A percentile compares a stretch with the other conserved stretches of the same genome.
Evolutionary conservation across 1,140 invertebrate species (phyloP).

Genomic region (Camponotus vicinus): DNA sequence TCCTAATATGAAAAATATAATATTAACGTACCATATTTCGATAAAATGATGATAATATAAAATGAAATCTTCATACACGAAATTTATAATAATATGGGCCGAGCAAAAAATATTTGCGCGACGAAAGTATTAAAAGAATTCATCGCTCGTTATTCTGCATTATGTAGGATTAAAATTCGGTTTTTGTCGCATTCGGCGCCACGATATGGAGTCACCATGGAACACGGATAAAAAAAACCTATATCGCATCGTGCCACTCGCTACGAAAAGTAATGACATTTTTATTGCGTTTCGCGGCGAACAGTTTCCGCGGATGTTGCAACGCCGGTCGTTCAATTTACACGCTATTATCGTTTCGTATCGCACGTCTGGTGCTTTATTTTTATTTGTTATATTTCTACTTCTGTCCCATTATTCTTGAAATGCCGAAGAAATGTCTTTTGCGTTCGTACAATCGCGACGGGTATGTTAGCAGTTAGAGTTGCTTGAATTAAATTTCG

Average conservation of each 20-base stretch:
- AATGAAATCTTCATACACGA: conserved; percentile 2
- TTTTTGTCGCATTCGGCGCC: conserved; percentile 21
- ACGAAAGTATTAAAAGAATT: conserved; percentile 29
- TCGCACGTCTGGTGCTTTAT: conserved; percentile 19
- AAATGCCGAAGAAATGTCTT: not conserved
- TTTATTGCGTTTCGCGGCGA: conserved; percentile 61
- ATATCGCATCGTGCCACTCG: conserved; percentile 8
- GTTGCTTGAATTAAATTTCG: conserved; percentile 27
- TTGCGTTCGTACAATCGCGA: not conserved
- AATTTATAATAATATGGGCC: conserved; percentile 27
- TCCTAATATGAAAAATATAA: conserved; percentile 14
- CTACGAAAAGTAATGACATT: conserved; percentile 70
- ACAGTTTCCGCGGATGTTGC: conserved; percentile 55
- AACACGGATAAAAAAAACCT: not conserved
- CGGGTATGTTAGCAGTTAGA: not conserved
- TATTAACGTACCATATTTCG: conserved; percentile 16
- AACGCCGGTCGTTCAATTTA: conserved; percentile 61
- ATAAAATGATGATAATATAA: conserved; percentile 33
- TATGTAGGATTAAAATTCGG: conserved; percentile 43
- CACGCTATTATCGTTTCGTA: conserved; percentile 48
- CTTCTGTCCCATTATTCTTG: not conserved
- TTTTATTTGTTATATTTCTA: not conserved
- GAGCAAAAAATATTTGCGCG: conserved; percentile 25
- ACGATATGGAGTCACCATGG: not conserved
- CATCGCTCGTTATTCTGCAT: conserved; percentile 39